phyloP scores from a whole-genome alignment of 2,888 invertebrate species.

The Liopterus haemorrhoidalis region DNA sequence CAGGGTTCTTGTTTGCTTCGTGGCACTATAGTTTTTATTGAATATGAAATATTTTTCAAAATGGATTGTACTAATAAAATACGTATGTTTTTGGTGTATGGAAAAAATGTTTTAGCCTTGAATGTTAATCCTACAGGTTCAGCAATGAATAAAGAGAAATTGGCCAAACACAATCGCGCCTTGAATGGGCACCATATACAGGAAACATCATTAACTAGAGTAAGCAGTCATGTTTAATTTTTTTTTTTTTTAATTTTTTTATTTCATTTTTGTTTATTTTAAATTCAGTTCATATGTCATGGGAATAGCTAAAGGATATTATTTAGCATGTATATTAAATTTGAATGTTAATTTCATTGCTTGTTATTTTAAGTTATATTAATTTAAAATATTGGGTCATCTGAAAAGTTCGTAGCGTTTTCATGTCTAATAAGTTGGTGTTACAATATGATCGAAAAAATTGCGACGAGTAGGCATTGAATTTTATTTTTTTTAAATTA shows the following conservation, averaged over 20 bases:
- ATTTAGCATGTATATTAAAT: constrained; percentile 5
- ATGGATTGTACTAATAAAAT: no score
- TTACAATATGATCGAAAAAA: no score
- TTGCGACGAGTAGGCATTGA: no score
- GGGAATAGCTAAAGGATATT: constrained; percentile 7
- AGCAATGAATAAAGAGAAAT: constrained; percentile 75
- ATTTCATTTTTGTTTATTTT: not conserved
- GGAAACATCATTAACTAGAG: constrained; percentile 75
- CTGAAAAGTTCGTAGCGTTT: no score
- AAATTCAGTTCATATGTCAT: not conserved
- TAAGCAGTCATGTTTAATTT: constrained; percentile 52
- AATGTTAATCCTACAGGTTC: constrained; percentile 54
- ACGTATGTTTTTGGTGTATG: constrained; percentile 10
- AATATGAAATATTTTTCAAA: no score
- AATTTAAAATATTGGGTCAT: no score
- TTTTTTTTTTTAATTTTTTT: not conserved
- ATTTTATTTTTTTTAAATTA: no score
- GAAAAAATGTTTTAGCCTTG: constrained; percentile 14
- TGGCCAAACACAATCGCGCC: constrained; percentile 67
- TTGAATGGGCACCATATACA: constrained; percentile 65
- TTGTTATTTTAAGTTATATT: no score
- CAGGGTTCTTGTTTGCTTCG: no score
- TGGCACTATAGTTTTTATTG: no score
- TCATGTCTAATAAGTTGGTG: no score
- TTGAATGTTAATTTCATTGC: no score